A percentile compares a stretch with the other conserved stretches of the same genome.
phyloP scores from a whole-genome alignment of 2,888 invertebrate genomes.

The Auanema sp. region DNA sequence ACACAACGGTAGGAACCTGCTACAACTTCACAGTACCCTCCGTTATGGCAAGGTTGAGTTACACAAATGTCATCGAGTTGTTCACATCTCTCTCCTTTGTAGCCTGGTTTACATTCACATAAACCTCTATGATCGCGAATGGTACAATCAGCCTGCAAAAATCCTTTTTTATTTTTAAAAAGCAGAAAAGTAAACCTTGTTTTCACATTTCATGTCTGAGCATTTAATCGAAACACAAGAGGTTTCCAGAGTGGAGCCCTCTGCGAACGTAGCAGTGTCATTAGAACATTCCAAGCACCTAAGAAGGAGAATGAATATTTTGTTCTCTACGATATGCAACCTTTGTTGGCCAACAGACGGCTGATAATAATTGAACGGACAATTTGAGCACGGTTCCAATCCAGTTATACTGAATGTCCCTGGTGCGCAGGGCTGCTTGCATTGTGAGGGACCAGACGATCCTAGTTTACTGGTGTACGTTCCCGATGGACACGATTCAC shows the following conservation, averaged over 20 bases:
- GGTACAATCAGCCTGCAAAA: constrained; percentile 40
- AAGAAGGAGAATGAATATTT: constrained; percentile 1
- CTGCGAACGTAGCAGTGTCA: constrained; percentile 81
- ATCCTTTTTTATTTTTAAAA: not conserved
- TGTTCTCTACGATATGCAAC: constrained; percentile 67
- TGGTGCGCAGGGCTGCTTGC: constrained; percentile 79
- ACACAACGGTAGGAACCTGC: constrained; percentile 75
- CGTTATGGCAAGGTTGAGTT: constrained; percentile 85
- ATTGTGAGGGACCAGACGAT: constrained; percentile 64
- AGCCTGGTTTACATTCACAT: constrained; percentile 87
- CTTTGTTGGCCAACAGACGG: constrained; percentile 80
- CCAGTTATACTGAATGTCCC: constrained; percentile 84
- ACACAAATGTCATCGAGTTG: constrained; percentile 73
- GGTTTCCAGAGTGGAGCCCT: constrained; percentile 80
- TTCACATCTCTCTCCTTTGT: constrained; percentile 81
- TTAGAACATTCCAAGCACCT: constrained; percentile 79
- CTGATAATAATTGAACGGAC: constrained; percentile 89
- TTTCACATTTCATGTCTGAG: constrained; percentile 53
- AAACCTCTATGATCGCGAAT: constrained; percentile 52
- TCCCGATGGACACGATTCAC: constrained; percentile 77
- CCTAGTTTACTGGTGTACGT: constrained; percentile 66
- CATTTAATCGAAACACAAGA: constrained; percentile 84
- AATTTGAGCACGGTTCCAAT: constrained; percentile 86
- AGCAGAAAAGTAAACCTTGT: constrained; percentile 40
- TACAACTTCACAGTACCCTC: constrained; percentile 87